Evolutionary conservation across 2,797 vertebrate species (phyloP), one percentile per base, ranked within the genome.

Genomic region (Geotria australis): DNA sequence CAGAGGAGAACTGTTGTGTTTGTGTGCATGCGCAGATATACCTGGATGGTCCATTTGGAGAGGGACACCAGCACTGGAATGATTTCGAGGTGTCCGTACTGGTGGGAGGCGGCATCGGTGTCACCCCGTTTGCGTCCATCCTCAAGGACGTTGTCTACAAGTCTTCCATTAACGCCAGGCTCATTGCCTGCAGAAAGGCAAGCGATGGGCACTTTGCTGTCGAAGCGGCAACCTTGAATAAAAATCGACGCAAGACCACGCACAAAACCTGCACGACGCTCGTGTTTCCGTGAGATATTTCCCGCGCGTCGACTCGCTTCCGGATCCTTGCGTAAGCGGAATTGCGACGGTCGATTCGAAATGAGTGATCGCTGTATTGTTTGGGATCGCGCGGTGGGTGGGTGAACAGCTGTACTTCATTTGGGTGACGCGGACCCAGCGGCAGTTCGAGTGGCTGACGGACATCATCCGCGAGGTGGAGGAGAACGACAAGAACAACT

Each of bases 401-500:
- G 24, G 24, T 24, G 24, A 38, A 14, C 66, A 98, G 91, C 77
- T 96, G 61, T 96, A 96, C 67, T 98, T 98, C 73, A 88, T 98
- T 68, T 96, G 85, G 91, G 86, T 98, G 66, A 94, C 88, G 0
- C 76, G 89, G 13, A 98, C 91, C 0, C 91, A 98, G 73, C 69
- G 74, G 57, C 91, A 96, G 73, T 98, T 98, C 48, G 91, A 98
- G 72, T 96, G 91, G 91, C 68, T 98, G 67, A 79, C 83, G 0
- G 89, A 98, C 65, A 93, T 94, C 70, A 91, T 98, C 70, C 76
- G 73, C 2, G 88, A 94, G 68, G 81, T 96, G 69, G 91, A 98
- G 63, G 85, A 89, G 66, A 67, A 75, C 0, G 91, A 98, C 68
- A 60, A 62, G 9, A 71, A 71, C 7, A 67, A 78, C 49, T 68